These are phyloP conservation scores for Drosophila mayaguana DNA, from an alignment of 2,888 invertebrate species.

Conservation along the genomic window DNA sequence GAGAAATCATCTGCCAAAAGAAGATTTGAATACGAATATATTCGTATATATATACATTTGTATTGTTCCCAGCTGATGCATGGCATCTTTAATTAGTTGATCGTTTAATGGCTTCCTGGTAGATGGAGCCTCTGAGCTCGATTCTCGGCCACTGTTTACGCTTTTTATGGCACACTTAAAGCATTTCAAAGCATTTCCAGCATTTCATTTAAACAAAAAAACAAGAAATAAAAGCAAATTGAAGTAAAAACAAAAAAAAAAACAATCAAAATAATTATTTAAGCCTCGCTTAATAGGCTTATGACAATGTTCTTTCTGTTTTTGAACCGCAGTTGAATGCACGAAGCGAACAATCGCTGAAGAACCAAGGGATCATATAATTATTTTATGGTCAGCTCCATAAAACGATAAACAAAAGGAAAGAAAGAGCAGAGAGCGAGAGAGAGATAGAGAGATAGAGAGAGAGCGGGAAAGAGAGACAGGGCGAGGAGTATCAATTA, in stretches of 20 bases:
- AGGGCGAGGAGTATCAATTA: not conserved
- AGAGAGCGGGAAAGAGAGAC: not conserved
- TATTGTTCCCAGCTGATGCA: conserved; percentile 30
- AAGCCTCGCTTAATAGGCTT: conserved; percentile 73
- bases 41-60: conserved; percentile 1
- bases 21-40: conserved; percentile 2
- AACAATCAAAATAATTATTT: conserved; percentile 48
- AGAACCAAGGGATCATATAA: conserved; percentile 56
- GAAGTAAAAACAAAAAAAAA: conserved; percentile 5
- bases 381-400: conserved; percentile 65
- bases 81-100: conserved; percentile 68
- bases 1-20: conserved; percentile 28
- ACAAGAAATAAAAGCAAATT: conserved; percentile 16
- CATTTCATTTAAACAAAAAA: conserved; percentile 41
- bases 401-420: conserved; percentile 54
- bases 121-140: conserved; percentile 13
- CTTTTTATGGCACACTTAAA: conserved; percentile 65
- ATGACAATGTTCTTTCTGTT: conserved; percentile 65
- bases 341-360: conserved; percentile 47
- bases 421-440: not conserved
- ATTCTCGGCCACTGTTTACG: conserved; percentile 60
- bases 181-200: conserved; percentile 42
- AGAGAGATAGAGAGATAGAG: not conserved
- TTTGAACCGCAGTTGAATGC: conserved; percentile 71
- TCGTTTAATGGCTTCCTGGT: conserved; percentile 77